Percentiles rank a stretch among this genome's conserved stretches.
phyloP scores from a whole-genome alignment of 2,888 invertebrate genomes.

The Cephalotes varians region DNA sequence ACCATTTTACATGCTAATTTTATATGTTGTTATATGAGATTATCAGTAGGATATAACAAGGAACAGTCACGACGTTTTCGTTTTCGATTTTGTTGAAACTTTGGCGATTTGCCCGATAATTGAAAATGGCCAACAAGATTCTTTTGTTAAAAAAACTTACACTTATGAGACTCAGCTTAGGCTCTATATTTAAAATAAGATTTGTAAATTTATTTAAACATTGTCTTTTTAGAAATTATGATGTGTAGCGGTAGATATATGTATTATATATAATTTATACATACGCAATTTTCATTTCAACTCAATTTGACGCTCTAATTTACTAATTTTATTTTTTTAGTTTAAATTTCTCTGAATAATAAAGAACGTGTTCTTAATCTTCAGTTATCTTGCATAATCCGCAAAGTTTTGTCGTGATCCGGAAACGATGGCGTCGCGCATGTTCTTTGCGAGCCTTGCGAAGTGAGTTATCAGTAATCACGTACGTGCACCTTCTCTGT shows the following conservation, averaged over 20 bases:
- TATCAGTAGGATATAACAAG: conserved; percentile 65
- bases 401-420: conserved; percentile 51
- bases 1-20: conserved; percentile 58
- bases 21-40: conserved; percentile 64
- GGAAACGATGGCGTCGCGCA: conserved; percentile 20
- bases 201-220: neutral
- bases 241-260: neutral
- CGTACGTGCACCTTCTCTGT: conserved; percentile 84
- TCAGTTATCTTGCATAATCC: conserved; percentile 23
- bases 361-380: neutral
- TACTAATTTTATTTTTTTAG: neutral
- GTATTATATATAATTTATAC: neutral
- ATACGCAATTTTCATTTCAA: neutral
- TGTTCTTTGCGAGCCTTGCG: conserved; percentile 38
- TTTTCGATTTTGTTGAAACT: conserved; percentile 35
- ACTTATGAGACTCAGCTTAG: neutral
- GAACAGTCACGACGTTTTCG: conserved; percentile 43
- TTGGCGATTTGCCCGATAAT: conserved; percentile 34
- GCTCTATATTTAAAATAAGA: neutral
- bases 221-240: neutral
- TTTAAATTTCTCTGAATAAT: neutral
- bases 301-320: neutral
- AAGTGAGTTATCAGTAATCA: conserved; percentile 74
- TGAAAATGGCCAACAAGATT: conserved; percentile 25
- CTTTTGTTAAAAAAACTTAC: neutral